These are phyloP conservation scores for Lagria hirta DNA, from an alignment of 2,888 invertebrate species.

Conservation along the genomic window DNA sequence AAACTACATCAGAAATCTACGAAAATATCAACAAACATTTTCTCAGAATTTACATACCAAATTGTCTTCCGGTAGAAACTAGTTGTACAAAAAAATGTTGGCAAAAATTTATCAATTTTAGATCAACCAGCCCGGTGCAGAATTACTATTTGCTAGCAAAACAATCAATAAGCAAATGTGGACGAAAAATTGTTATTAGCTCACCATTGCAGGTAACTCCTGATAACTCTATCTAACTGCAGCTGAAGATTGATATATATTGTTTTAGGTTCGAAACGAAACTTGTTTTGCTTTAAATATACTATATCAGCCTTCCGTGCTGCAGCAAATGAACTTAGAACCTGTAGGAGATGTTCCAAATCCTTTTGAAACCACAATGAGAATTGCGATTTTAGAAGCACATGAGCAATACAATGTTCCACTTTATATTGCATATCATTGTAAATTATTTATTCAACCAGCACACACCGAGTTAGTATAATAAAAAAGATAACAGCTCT, in stretches of 20 bases:
- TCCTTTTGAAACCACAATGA: constrained; percentile 74
- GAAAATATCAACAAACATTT: constrained; percentile 67
- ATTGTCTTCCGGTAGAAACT: constrained; percentile 64
- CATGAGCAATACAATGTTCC: constrained; percentile 76
- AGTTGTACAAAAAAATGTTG: constrained; percentile 66
- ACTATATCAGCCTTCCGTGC: constrained; percentile 70
- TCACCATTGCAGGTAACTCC: constrained; percentile 75
- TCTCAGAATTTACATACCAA: constrained; percentile 65
- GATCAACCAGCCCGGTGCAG: constrained; percentile 59
- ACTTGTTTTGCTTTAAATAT: constrained; percentile 75
- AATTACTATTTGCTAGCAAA: constrained; percentile 71
- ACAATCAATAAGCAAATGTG: constrained; percentile 61
- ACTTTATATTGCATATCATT: constrained; percentile 77
- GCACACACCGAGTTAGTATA: constrained; percentile 69
- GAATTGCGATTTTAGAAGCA: constrained; percentile 72
- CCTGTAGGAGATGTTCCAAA: constrained; percentile 69
- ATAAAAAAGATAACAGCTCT: background rate
- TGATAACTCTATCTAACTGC: constrained; percentile 2
- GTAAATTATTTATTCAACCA: constrained; percentile 73
- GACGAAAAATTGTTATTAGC: constrained; percentile 63
- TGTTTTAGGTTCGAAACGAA: constrained; percentile 69
- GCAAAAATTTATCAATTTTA: constrained; percentile 65
- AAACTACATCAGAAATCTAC: constrained; percentile 60
- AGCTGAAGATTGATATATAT: constrained; percentile 6
- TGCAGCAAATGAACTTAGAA: constrained; percentile 66